Percentiles rank a stretch among this genome's conserved stretches.
Evolutionary conservation across 2,797 vertebrate species (phyloP).

Genomic region (Mus minutoides): DNA sequence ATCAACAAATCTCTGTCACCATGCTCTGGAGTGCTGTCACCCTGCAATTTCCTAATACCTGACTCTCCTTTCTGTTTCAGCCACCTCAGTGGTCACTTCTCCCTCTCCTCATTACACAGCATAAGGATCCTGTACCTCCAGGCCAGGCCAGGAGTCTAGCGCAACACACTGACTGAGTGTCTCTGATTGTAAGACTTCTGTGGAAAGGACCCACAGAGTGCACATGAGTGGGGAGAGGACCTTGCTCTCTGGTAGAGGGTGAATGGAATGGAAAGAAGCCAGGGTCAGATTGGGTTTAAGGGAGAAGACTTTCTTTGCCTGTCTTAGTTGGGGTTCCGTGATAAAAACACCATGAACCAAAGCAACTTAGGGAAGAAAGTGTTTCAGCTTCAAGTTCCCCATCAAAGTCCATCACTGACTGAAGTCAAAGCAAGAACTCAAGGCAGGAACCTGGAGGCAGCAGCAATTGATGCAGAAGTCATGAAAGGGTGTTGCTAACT

Average conservation of each 20-base stretch:
- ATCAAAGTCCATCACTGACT: not conserved
- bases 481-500: not conserved
- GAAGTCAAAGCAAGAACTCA: not conserved
- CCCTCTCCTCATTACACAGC: not conserved
- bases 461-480: not conserved
- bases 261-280: slow-evolving; percentile 8
- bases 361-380: not conserved
- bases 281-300: not conserved
- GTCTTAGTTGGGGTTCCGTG: not conserved
- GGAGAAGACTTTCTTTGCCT: not conserved
- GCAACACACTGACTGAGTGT: not conserved
- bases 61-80: slow-evolving; percentile 10
- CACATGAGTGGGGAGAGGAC: not conserved
- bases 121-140: not conserved
- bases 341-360: not conserved
- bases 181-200: not conserved
- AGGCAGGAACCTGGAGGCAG: not conserved
- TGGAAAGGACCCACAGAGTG: not conserved
- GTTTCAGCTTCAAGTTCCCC: not conserved
- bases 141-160: not conserved
- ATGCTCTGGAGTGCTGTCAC: not conserved
- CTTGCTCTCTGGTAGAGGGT: not conserved
- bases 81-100: not conserved
- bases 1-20: not conserved
- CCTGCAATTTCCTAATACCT: not conserved